These are phyloP conservation scores for Zaprionus tsacasi DNA, from an alignment of 1,140 invertebrate genomes.

Conservation along the genomic window DNA sequence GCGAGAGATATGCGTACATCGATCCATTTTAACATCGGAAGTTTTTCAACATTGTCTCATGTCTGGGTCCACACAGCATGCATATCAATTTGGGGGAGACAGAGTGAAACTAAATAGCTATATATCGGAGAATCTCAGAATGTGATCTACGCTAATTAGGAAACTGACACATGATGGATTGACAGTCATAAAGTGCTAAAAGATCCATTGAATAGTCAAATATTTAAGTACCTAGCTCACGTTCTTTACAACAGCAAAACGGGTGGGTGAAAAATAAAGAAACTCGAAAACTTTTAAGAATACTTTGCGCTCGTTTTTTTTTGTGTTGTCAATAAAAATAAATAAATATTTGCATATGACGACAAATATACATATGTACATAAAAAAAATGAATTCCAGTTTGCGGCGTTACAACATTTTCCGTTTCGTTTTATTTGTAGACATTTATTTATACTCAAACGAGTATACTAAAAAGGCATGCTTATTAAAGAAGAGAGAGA, in stretches of 20 bases:
- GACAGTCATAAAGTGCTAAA: conserved; percentile 33
- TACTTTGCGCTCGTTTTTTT: conserved; percentile 15
- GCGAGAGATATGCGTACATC: conserved; percentile 46
- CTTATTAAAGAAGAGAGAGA: conserved; percentile 30
- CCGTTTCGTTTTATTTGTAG: conserved; percentile 27
- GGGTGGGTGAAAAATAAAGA: background rate
- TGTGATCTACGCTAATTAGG: conserved; percentile 13
- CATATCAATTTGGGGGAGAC: conserved; percentile 1
- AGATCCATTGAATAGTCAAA: conserved; percentile 26
- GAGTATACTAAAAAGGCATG: conserved; percentile 34
- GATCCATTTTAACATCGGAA: conserved; percentile 37
- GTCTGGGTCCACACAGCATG: conserved; percentile 1
- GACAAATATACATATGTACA: conserved; percentile 26
- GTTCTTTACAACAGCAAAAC: conserved; percentile 22
- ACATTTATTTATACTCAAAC: conserved; percentile 24
- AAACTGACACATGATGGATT: conserved; percentile 20
- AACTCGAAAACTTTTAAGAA: conserved; percentile 11
- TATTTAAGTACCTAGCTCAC: conserved; percentile 39
- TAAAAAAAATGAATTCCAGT: conserved; percentile 23
- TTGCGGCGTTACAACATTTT: conserved; percentile 42
- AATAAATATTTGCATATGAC: conserved; percentile 35
- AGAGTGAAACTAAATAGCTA: conserved; percentile 2
- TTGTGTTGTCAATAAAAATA: conserved; percentile 25
- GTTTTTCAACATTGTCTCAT: conserved; percentile 20
- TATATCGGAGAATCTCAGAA: conserved; percentile 14